phyloP scores from a whole-genome alignment of 2,888 invertebrate genomes.

The Saturnia pavonia region DNA sequence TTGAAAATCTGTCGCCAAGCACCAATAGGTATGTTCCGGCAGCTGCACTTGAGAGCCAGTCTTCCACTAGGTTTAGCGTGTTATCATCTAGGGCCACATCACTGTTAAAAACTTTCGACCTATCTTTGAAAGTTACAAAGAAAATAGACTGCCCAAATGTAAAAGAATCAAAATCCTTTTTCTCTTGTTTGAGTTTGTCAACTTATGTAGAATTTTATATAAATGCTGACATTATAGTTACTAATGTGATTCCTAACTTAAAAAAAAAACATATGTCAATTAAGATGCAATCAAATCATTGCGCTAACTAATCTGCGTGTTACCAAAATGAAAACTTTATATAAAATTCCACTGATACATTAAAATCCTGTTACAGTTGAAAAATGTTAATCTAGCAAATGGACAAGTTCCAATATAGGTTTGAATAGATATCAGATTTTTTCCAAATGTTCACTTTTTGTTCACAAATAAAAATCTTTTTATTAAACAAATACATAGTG shows the following conservation, averaged over 20 bases:
- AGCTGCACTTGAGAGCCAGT: no score
- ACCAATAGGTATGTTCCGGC: no score
- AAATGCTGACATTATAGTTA: neutral
- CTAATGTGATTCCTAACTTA: neutral
- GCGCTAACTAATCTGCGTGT: neutral
- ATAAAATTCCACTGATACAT: neutral
- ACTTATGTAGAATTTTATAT: neutral
- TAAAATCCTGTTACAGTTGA: neutral
- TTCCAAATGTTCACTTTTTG: constrained; percentile 13
- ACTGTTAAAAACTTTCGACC: no score
- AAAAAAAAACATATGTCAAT: neutral
- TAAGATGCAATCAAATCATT: neutral
- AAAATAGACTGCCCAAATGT: neutral
- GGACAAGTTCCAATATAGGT: neutral
- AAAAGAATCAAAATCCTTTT: neutral
- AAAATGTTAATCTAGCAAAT: constrained; percentile 11
- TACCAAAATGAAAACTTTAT: neutral
- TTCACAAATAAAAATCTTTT: neutral
- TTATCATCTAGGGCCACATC: no score
- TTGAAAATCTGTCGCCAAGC: no score
- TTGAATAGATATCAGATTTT: constrained; percentile 27
- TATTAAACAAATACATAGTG: neutral
- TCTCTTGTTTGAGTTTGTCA: neutral
- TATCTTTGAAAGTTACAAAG: neutral
- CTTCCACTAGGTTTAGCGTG: no score